Evolutionary conservation across 2,888 invertebrate genomes (phyloP), one percentile per base, ranked within the genome.

Genomic region (Mythimna vitellina): DNA sequence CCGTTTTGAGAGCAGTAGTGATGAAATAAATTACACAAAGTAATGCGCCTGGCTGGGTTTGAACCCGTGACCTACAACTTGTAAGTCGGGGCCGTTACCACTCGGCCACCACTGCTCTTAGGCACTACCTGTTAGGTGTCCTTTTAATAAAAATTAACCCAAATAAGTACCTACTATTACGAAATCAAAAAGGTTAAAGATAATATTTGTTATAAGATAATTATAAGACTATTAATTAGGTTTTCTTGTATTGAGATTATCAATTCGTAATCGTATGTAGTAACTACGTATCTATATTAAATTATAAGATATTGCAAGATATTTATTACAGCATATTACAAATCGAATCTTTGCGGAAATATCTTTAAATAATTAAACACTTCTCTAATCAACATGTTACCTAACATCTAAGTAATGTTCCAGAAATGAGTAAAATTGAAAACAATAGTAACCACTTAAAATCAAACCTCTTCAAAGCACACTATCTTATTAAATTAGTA

Each of bases 151-250:
- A 61, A 76, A 57, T 42, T 0, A 56, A 42, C 49, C 17, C 35
- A 69, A 46, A 46, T 17, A 46, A 17, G 46, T 46, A 62, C 7
- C 17, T 20, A 25, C 12, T 25, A n/a, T n/a, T 25, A 25, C 22
- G 5, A 38, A 38, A 22, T 60, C 60, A 17, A 42, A 61, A 62
- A 68, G 17, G 25, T 51, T 25, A 68, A 22, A n/a, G 46, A 46
- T 51, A 46, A 10, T 20, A 12, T 35, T 9, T 14, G 32, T 5
- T 22, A 75, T 70, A 70, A 63, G 49, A 70, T 70, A 54, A 64
- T n/a, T 49, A 10, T 53, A 58, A 54, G 63, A 63, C 62, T 53
- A 58, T 46, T 53, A 63, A 70, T 76, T 53, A 60, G 5, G 17
- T 32, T 70, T 56, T 49, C 3, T 1, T 29, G 62, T 49, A 77